These are phyloP conservation scores for Microcebus jonahi DNA, from an alignment of 2,113 vertebrate species.

Conservation along the genomic window DNA sequence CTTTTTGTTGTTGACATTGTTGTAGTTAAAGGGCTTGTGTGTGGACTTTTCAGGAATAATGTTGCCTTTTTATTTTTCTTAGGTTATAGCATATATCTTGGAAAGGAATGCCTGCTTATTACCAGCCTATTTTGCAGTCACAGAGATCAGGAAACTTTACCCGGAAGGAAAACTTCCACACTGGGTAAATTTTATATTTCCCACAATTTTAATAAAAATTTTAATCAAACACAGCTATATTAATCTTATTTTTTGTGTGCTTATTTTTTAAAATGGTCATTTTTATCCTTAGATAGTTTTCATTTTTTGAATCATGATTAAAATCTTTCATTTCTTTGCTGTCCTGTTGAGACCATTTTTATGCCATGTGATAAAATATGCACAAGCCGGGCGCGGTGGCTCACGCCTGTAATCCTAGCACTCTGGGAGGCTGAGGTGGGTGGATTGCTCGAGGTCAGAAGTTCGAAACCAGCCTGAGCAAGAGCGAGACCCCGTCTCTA, in stretches of 20 bases:
- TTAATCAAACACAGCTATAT: not conserved
- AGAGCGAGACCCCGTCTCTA: too few relatives aligned
- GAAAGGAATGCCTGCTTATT: conserved; percentile 98
- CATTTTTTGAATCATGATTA: not conserved
- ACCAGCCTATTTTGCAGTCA: conserved; percentile 97
- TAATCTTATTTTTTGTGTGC: not conserved
- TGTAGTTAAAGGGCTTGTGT: not conserved
- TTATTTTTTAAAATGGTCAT: conserved; percentile 1
- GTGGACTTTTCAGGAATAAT: not conserved
- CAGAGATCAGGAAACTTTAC: conserved; percentile 97
- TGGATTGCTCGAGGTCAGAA: too few relatives aligned
- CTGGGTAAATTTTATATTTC: conserved; percentile 89
- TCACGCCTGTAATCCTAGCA: too few relatives aligned
- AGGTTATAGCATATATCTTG: conserved; percentile 99
- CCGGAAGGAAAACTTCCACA: conserved; percentile 97
- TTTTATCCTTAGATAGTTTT: not conserved
- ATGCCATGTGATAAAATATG: not conserved
- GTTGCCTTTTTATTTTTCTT: conserved; percentile 25
- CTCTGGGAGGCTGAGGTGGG: too few relatives aligned
- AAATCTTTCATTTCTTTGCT: conserved; percentile 6
- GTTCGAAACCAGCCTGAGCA: too few relatives aligned
- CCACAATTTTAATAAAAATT: not conserved
- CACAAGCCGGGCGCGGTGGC: not conserved
- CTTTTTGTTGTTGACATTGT: not conserved
- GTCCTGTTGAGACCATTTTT: conserved; percentile 6